Conservation (phyloP, 2,113 vertebrate genomes). For the Mirounga angustirostris region DNA sequence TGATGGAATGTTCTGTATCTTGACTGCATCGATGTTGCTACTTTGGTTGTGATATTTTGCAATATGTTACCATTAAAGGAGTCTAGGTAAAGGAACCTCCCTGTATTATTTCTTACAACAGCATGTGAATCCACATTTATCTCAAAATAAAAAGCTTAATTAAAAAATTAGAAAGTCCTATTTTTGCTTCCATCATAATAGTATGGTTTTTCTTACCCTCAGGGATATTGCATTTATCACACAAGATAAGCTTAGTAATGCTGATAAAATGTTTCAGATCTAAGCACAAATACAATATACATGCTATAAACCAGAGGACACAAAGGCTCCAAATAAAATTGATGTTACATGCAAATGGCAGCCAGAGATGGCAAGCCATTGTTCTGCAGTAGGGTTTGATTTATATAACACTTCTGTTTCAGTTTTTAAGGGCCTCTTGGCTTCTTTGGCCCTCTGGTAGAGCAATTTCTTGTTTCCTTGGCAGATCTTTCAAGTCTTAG, state of each 20-base stretch:
- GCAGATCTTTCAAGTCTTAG: background rate
- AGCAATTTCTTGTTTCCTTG: background rate
- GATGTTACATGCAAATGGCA: background rate
- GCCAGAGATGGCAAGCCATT: background rate
- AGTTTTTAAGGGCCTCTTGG: background rate
- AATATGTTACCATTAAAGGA: background rate
- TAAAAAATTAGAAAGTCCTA: background rate
- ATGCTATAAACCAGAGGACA: too few relatives aligned
- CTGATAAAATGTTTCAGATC: background rate
- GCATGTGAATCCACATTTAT: background rate
- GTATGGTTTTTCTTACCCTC: background rate
- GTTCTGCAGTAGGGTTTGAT: background rate
- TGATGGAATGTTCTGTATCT: background rate
- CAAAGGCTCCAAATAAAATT: background rate
- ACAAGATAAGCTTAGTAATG: background rate
- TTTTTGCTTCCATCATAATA: background rate
- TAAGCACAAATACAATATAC: background rate
- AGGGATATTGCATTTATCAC: background rate
- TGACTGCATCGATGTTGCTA: background rate
- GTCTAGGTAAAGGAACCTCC: background rate
- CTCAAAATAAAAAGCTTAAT: background rate
- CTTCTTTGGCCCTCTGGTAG: background rate
- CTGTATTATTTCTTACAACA: background rate
- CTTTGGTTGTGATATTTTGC: background rate
- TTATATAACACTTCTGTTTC: background rate